Conservation (phyloP, 1,140 invertebrate genomes). For the Elymnias hypermnestra region DNA sequence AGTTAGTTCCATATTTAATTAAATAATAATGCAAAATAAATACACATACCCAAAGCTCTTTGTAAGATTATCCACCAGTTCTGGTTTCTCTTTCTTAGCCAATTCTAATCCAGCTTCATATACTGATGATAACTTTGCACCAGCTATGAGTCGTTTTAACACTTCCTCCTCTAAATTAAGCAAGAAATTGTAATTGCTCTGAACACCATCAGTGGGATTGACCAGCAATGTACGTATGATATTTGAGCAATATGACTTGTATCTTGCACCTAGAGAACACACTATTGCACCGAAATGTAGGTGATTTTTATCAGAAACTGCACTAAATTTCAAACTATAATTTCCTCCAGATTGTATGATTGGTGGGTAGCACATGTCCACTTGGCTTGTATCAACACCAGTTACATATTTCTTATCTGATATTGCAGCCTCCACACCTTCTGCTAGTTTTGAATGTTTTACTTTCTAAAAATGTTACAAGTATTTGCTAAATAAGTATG, state of each 20-base stretch:
- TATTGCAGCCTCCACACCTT: conserved; percentile 94
- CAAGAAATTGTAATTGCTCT: conserved; percentile 96
- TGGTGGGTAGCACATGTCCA: conserved; percentile 98
- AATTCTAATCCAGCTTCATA: conserved; percentile 90
- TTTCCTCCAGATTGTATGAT: conserved; percentile 99
- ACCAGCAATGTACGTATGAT: conserved; percentile 98
- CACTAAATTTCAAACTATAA: conserved; percentile 98
- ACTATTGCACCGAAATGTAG: conserved; percentile 98
- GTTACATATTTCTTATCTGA: conserved; percentile 96
- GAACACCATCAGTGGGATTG: conserved; percentile 89
- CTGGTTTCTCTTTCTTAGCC: conserved; percentile 92
- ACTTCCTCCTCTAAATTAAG: conserved; percentile 95
- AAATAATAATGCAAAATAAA: conserved; percentile 39
- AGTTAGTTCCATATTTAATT: too few species aligned
- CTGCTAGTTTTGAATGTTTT: conserved; percentile 94
- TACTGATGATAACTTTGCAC: conserved; percentile 90
- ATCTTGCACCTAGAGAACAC: conserved; percentile 94
- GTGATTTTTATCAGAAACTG: conserved; percentile 93
- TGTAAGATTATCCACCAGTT: conserved; percentile 92
- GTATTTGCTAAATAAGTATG: background rate
- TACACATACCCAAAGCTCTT: conserved; percentile 88
- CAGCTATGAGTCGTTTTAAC: conserved; percentile 89
- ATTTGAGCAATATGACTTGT: conserved; percentile 99
- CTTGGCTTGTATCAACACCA: conserved; percentile 89
- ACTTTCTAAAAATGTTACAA: conserved; percentile 86